phyloP scores from a whole-genome alignment of 2,113 vertebrate genomes.

The Anoplopoma fimbria region DNA sequence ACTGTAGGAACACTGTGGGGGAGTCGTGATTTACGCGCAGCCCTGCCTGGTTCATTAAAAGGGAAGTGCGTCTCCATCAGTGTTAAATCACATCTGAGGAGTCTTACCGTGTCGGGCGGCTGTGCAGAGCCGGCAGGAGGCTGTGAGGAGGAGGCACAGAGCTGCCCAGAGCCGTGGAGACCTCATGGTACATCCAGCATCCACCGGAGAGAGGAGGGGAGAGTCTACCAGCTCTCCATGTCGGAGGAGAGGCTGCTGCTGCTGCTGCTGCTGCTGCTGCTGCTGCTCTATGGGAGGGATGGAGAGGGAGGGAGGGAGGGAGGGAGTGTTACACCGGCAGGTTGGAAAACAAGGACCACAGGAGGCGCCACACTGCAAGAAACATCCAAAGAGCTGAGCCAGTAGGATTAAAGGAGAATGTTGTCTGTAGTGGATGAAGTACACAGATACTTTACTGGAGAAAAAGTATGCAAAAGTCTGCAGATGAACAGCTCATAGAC shows the following conservation, averaged over 20 bases:
- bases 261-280: slow-evolving; percentile 33
- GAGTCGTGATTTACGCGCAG: slow-evolving; percentile 64
- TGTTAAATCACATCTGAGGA: background rate
- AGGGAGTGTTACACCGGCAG: background rate
- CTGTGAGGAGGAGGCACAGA: slow-evolving; percentile 80
- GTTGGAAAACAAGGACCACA: slow-evolving; percentile 7
- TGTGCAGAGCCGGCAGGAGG: slow-evolving; percentile 74
- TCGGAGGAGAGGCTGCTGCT: slow-evolving; percentile 23
- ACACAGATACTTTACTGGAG: background rate
- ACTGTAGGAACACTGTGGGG: background rate
- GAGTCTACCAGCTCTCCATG: too few species aligned
- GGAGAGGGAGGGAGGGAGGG: slow-evolving; percentile 17
- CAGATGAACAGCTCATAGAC: background rate
- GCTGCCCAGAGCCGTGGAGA: slow-evolving; percentile 76
- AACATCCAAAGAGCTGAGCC: background rate
- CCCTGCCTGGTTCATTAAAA: background rate
- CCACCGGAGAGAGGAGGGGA: slow-evolving; percentile 41
- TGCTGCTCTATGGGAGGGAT: slow-evolving; percentile 28
- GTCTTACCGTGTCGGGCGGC: slow-evolving; percentile 82
- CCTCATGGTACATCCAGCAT: slow-evolving; percentile 75
- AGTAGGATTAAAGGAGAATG: background rate
- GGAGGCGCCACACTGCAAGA: slow-evolving; percentile 40
- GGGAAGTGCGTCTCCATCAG: slow-evolving; percentile 15
- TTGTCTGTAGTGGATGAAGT: background rate
- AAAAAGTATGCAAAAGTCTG: background rate